Conservation (phyloP, 2,888 invertebrate species). For the Eilema griseolum region DNA sequence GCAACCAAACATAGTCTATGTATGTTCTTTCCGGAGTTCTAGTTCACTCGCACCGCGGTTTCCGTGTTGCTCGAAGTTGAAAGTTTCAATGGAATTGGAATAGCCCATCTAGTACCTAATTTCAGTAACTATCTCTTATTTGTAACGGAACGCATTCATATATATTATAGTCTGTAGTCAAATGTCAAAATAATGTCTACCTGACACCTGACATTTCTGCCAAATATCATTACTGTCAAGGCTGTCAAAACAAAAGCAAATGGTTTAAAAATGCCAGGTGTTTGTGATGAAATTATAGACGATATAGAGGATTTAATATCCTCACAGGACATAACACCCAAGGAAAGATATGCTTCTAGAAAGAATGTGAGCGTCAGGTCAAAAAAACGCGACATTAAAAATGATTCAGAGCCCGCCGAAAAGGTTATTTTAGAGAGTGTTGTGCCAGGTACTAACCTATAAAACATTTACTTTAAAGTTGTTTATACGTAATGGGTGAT, state of each 20-base stretch:
- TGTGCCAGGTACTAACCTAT: slow-evolving; percentile 85
- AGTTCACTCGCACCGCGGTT: too few species aligned
- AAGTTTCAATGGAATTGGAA: too few species aligned
- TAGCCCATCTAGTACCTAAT: too few species aligned
- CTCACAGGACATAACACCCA: slow-evolving; percentile 92
- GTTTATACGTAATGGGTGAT: neutral
- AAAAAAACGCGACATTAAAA: slow-evolving; percentile 78
- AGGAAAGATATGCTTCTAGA: slow-evolving; percentile 91
- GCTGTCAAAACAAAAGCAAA: slow-evolving; percentile 48
- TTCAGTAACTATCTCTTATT: too few species aligned
- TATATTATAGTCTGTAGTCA: neutral
- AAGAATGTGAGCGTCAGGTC: slow-evolving; percentile 90
- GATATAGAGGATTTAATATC: slow-evolving; percentile 95
- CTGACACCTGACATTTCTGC: neutral
- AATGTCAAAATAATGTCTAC: neutral
- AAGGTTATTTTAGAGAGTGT: slow-evolving; percentile 86
- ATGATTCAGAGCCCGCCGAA: slow-evolving; percentile 69
- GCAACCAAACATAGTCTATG: too few species aligned
- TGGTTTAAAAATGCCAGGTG: slow-evolving; percentile 82
- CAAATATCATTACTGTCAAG: neutral
- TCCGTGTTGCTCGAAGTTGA: too few species aligned
- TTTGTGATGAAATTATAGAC: slow-evolving; percentile 90
- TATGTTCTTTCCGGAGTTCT: too few species aligned
- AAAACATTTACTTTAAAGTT: slow-evolving; percentile 29
- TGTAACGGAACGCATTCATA: neutral